These are phyloP conservation scores for Orgyia antiqua DNA, from an alignment of 2,888 invertebrate genomes.

Conservation along the genomic window DNA sequence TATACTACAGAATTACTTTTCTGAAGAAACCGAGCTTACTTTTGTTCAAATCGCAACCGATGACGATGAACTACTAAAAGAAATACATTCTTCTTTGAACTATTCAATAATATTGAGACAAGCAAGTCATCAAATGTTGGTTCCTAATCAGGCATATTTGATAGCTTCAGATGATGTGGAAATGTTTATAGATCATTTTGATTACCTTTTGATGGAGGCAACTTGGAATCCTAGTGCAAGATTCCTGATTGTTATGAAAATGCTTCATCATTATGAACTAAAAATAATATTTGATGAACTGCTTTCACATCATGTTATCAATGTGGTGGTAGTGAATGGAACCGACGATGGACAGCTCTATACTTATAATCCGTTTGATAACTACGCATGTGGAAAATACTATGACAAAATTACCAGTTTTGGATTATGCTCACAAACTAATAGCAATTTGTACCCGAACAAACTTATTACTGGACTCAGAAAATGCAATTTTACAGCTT, in stretches of 20 bases:
- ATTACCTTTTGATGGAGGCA: conserved; percentile 19
- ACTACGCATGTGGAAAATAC: conserved; percentile 42
- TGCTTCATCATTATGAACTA: conserved; percentile 14
- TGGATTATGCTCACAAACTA: conserved; percentile 31
- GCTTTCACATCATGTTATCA: conserved; percentile 24
- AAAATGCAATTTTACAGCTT: conserved; percentile 38
- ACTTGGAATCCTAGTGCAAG: conserved; percentile 36
- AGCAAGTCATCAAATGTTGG: background rate
- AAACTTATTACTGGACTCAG: conserved; percentile 32
- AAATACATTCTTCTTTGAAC: conserved; percentile 4
- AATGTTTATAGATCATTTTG: conserved; percentile 19
- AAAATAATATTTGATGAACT: conserved; percentile 32
- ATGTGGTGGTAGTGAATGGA: conserved; percentile 34
- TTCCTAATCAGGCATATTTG: conserved; percentile 27
- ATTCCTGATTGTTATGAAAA: conserved; percentile 30
- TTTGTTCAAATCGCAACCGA: conserved; percentile 2
- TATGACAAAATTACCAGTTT: conserved; percentile 31
- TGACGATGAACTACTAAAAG: conserved; percentile 3
- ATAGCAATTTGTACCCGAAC: conserved; percentile 23
- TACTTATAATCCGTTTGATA: conserved; percentile 45
- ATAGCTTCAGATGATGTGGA: conserved; percentile 15
- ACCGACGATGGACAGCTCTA: conserved; percentile 30
- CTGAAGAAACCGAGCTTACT: conserved; percentile 6
- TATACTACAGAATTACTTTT: conserved; percentile 8
- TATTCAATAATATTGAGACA: conserved; percentile 6